Evolutionary conservation across 2,888 invertebrate genomes (phyloP).

Genomic region (Ophonus ardosiacus): DNA sequence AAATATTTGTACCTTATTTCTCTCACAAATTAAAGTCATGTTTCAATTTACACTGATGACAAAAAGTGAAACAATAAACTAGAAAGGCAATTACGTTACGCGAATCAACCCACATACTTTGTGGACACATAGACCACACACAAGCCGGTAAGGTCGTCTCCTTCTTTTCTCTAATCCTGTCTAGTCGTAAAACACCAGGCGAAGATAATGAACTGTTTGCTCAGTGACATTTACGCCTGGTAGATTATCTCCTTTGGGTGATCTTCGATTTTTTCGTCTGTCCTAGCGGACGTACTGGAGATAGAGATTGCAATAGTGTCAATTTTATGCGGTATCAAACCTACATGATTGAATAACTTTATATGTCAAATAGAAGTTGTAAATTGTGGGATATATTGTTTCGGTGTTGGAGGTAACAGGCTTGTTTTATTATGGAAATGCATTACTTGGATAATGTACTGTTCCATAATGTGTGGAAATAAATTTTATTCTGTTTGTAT

Average conservation of each 20-base stretch:
- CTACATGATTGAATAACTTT: constrained; percentile 10
- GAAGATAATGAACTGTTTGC: constrained; percentile 62
- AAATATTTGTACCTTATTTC: background rate
- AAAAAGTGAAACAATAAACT: constrained; percentile 16
- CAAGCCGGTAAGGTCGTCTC: constrained; percentile 18
- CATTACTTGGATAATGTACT: constrained; percentile 8
- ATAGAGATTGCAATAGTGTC: background rate
- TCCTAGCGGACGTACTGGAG: background rate
- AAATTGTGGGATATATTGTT: constrained; percentile 11
- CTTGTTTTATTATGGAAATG: constrained; percentile 5
- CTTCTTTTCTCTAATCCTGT: constrained; percentile 5
- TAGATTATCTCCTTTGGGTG: constrained; percentile 53
- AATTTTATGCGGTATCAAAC: background rate
- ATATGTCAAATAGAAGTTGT: constrained; percentile 17
- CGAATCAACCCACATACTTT: constrained; percentile 11
- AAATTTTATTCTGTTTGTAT: constrained; percentile 19
- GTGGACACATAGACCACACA: constrained; percentile 11
- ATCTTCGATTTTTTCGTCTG: constrained; percentile 37
- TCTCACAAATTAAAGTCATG: background rate
- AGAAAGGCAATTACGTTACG: constrained; percentile 2
- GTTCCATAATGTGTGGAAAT: constrained; percentile 23
- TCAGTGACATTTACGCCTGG: constrained; percentile 58
- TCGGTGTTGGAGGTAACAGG: constrained; percentile 9
- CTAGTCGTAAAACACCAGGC: constrained; percentile 57
- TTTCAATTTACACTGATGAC: background rate